A percentile compares a stretch with the other conserved stretches of the same genome.
phyloP scores from a whole-genome alignment of 2,113 vertebrate genomes.

The Neodon shergylaensis region DNA sequence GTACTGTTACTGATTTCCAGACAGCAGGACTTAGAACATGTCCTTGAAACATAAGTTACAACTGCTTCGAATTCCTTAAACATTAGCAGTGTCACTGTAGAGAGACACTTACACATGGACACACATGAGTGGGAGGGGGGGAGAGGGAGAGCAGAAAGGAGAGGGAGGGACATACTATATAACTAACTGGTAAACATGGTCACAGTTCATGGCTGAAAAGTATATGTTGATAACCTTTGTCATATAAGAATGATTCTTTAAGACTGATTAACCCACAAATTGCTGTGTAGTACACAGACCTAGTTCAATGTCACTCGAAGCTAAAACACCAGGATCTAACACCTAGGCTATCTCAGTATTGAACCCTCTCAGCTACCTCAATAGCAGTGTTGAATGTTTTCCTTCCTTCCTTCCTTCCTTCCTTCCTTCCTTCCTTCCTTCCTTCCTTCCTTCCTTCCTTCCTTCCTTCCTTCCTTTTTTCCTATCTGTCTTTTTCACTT shows the following conservation, averaged over 20 bases:
- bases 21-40: not conserved
- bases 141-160: not conserved
- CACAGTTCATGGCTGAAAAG: not conserved
- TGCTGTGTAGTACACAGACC: no score
- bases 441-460: no score
- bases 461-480: fast-evolving
- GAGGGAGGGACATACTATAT: not conserved
- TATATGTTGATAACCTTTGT: not conserved
- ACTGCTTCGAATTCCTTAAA: not conserved
- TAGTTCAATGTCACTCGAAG: no score
- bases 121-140: fast-evolving
- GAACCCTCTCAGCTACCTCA: not conserved
- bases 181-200: not conserved
- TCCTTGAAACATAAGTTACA: not conserved
- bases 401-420: fast-evolving
- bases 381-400: not conserved
- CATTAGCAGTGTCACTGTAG: not conserved
- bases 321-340: not conserved
- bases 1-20: not conserved
- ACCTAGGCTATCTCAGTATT: not conserved
- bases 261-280: not conserved
- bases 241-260: not conserved
- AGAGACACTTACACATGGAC: not conserved
- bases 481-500: not conserved
- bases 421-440: not conserved